Conservation (phyloP, 2,113 vertebrate species). For the Microcebus jonahi region DNA sequence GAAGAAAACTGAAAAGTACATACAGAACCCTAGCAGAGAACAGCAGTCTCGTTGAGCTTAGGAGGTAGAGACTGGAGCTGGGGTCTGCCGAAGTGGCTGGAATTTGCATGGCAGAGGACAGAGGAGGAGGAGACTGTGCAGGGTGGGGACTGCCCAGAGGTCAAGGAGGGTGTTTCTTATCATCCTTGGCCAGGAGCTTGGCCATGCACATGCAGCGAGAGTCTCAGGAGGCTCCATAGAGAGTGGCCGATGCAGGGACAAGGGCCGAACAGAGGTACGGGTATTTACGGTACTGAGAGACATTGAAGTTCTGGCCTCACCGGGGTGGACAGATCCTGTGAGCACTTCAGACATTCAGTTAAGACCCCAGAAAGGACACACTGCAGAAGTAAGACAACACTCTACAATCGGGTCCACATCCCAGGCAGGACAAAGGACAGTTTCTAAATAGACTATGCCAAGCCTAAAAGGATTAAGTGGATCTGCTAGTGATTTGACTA, state of each 20-base stretch:
- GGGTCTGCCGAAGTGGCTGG: neutral
- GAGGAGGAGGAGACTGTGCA: neutral
- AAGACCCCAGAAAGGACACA: neutral
- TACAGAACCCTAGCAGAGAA: too few relatives aligned
- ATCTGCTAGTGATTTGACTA: neutral
- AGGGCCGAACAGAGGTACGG: rapidly evolving
- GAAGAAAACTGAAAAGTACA: neutral
- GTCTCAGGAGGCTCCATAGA: neutral
- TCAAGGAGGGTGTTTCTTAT: neutral
- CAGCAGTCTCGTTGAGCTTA: neutral
- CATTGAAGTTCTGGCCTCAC: neutral
- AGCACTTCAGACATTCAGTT: neutral
- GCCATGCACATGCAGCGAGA: neutral
- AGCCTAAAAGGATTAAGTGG: neutral
- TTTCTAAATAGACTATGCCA: neutral
- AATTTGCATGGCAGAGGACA: neutral
- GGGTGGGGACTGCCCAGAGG: neutral
- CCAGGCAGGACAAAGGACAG: neutral
- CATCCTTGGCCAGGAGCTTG: too few relatives aligned
- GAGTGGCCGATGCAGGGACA: neutral
- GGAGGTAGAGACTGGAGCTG: neutral
- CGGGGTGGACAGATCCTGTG: neutral
- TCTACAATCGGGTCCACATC: neutral
- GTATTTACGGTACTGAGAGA: rapidly evolving
- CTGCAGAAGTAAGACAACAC: neutral